Evolutionary conservation across 2,888 invertebrate species (phyloP).

Genomic region (Ornithoptera priamus): DNA sequence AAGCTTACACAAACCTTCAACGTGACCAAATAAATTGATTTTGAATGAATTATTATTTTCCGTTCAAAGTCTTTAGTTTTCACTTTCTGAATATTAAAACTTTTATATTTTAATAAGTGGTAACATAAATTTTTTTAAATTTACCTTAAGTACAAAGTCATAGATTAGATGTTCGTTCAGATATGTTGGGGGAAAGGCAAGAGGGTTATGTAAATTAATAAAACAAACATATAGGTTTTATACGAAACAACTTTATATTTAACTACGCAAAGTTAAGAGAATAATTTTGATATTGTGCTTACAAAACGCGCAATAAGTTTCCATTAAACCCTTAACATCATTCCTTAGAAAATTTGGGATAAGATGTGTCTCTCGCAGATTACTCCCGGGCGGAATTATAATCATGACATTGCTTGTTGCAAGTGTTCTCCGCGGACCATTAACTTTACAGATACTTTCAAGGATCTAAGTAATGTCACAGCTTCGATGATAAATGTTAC

Average conservation of each 20-base stretch:
- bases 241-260: neutral
- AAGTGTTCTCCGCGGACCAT: conserved; percentile 25
- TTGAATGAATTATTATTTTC: no score
- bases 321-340: neutral
- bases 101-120: no score
- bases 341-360: neutral
- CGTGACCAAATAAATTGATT: no score
- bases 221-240: neutral
- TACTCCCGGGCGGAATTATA: conserved; percentile 19
- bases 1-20: no score
- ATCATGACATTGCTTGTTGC: conserved; percentile 21
- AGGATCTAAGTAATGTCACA: conserved; percentile 32
- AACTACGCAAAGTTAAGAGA: neutral
- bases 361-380: conserved; percentile 14
- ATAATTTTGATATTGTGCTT: neutral
- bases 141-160: no score
- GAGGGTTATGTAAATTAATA: neutral
- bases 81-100: no score
- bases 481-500: conserved; percentile 37
- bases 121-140: no score
- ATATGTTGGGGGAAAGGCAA: neutral
- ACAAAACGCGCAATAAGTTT: neutral
- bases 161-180: no score
- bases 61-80: no score
- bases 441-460: conserved; percentile 31